These are phyloP conservation scores for Elephantulus edwardii DNA, from an alignment of 2,113 vertebrate genomes.

Conservation along the genomic window DNA sequence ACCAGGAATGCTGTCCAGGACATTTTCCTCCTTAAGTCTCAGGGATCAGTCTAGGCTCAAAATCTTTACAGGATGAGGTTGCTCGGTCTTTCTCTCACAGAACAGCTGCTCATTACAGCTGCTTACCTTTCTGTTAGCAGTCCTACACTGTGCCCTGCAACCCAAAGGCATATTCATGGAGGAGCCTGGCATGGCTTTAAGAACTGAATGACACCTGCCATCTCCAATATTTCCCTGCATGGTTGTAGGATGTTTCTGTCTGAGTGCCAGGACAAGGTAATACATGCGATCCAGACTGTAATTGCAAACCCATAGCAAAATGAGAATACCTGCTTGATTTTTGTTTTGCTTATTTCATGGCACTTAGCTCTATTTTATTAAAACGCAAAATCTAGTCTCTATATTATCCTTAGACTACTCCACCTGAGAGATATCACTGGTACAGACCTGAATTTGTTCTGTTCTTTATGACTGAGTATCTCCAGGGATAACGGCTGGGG, in stretches of 20 bases:
- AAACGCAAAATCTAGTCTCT: neutral
- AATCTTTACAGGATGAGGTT: too few species aligned
- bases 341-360: neutral
- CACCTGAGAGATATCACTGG: neutral
- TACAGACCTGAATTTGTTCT: neutral
- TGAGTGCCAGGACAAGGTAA: neutral
- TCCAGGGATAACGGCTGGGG: neutral
- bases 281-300: neutral
- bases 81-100: neutral
- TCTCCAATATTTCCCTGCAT: neutral
- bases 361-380: constrained; percentile 27
- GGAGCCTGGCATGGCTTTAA: neutral
- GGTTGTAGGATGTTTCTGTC: neutral
- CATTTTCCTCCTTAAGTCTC: too few species aligned
- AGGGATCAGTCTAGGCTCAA: too few species aligned
- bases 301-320: neutral
- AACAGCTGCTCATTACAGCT: neutral
- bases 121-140: too few species aligned
- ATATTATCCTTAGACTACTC: neutral
- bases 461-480: neutral
- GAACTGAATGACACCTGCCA: neutral
- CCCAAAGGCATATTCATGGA: too few species aligned
- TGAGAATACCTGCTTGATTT: neutral
- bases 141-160: too few species aligned
- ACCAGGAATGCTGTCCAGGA: too few species aligned